phyloP scores from a whole-genome alignment of 2,113 vertebrate genomes.

The Bombycilla garrulus region DNA sequence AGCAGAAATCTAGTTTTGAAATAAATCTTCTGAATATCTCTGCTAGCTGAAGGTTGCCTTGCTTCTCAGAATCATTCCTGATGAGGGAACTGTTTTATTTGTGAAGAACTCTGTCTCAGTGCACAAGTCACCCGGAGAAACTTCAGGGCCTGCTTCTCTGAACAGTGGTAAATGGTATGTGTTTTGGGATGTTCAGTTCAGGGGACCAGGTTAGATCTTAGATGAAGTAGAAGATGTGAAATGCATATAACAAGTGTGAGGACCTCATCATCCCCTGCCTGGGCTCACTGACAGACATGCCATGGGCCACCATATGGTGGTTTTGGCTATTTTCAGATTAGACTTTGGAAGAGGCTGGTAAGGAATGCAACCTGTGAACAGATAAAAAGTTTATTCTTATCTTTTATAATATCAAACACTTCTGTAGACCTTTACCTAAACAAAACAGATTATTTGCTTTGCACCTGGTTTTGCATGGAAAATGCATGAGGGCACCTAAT shows the following conservation, averaged over 20 bases:
- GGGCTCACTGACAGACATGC: background rate
- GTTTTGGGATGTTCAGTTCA: background rate
- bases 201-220: background rate
- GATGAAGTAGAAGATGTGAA: background rate
- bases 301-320: background rate
- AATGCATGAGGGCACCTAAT: background rate
- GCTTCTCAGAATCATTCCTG: background rate
- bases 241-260: background rate
- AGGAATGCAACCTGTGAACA: background rate
- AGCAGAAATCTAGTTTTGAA: background rate
- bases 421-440: background rate
- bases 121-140: background rate
- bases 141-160: background rate
- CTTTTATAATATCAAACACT: background rate
- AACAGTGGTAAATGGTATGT: background rate
- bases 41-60: background rate
- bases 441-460: background rate
- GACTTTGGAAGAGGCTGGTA: background rate
- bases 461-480: background rate
- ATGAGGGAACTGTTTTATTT: background rate
- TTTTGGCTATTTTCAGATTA: background rate
- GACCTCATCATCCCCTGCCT: background rate
- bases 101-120: background rate
- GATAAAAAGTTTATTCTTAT: background rate
- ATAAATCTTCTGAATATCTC: background rate